These are phyloP conservation scores for Drosophila rhopaloa DNA, from an alignment of 1,140 invertebrate genomes.

Conservation along the genomic window DNA sequence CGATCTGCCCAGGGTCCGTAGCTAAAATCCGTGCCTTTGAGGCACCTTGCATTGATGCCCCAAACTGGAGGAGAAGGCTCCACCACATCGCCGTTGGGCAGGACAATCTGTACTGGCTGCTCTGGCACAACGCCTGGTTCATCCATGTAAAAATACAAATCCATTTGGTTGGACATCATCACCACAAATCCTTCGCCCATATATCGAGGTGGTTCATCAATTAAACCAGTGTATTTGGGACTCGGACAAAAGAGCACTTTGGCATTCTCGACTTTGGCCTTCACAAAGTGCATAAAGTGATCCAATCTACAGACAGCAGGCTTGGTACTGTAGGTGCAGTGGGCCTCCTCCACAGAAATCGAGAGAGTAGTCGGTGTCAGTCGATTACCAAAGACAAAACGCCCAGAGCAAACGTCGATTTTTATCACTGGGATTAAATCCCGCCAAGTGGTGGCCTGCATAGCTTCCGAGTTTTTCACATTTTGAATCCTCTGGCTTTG, in stretches of 20 bases:
- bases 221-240: conserved; percentile 96
- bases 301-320: conserved; percentile 96
- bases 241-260: conserved; percentile 97
- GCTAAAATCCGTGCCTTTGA: conserved; percentile 98
- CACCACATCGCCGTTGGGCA: conserved; percentile 97
- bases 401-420: conserved; percentile 95
- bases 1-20: conserved; percentile 99
- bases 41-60: conserved; percentile 98
- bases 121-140: conserved; percentile 95
- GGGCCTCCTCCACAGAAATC: conserved; percentile 96
- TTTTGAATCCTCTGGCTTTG: conserved; percentile 85
- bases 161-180: conserved; percentile 96
- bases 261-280: conserved; percentile 97
- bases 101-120: conserved; percentile 94
- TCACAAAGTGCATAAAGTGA: conserved; percentile 98
- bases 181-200: conserved; percentile 98
- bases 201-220: conserved; percentile 97
- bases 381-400: conserved; percentile 98
- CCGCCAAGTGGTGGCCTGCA: conserved; percentile 94
- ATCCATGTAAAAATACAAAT: conserved; percentile 98
- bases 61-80: conserved; percentile 96
- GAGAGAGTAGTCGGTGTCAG: conserved; percentile 96
- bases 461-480: conserved; percentile 89
- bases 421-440: conserved; percentile 99
- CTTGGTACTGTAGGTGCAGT: conserved; percentile 97